Base-by-base conservation (phyloP, 2,797 vertebrate genomes). In the Kryptopterus vitreolus region DNA sequence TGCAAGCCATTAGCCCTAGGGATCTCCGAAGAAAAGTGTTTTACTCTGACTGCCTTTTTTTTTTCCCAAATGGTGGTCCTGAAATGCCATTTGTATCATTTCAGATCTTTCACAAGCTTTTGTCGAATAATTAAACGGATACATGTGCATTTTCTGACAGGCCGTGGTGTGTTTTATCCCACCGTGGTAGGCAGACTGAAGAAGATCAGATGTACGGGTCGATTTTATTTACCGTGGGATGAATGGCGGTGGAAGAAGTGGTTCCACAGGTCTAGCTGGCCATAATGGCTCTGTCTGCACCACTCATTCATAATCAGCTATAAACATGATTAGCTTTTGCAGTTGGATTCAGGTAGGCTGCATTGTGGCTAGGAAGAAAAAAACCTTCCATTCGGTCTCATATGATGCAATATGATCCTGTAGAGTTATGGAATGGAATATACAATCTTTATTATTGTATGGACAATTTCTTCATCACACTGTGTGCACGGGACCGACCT, bases 181-280 rank as follows among this genome's bases (percentile, higher is more conserved):
- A 59, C 10, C 2, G 5, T n/a, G 65, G 50, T 62, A 58, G n/a
- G 29, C 61, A 70, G 59, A 2, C 2, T 35, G 31, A 79, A 66
- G 29, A 9, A 65, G 29, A 76, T 73, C 66, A 38, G 77, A 74
- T n/a, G 55, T 63, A n/a, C 16, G 15, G 22, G 43, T 48, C 3
- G 43, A 16, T 53, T 80, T 48, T 16, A 46, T 66, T 26, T 29
- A 31, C 33, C n/a, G 31, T 57, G n/a, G 16, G 52, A n/a, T 52
- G 43, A n/a, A 52, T 38, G 3, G 62, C 26, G 55, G 58, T 16
- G 35, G 69, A 73, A 55, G 26, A 50, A 3, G 26, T 33, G 46
- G 73, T 58, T 78, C 76, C 53, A 50, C 76, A 66, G 76, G 61
- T 78, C 69, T 53, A 13, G 13, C 35, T 53, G 35, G 43, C 59